Evolutionary conservation across 2,888 invertebrate genomes (phyloP).

Genomic region (Sphinx pinastri): DNA sequence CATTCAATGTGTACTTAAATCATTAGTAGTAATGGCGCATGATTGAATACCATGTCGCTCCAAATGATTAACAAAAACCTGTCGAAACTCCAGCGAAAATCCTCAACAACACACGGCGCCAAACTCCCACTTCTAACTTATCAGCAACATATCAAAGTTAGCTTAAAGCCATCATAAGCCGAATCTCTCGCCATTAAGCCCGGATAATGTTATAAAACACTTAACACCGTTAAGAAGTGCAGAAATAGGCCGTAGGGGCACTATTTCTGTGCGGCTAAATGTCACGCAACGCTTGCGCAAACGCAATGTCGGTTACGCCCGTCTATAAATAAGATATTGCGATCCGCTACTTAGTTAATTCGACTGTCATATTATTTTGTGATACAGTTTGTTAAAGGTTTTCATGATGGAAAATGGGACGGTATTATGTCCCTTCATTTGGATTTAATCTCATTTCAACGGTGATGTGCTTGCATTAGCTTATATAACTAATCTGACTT

Average conservation of each 20-base stretch:
- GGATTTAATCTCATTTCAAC: too few relatives aligned
- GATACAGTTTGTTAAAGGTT: slow-evolving; percentile 10
- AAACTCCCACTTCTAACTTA: neutral
- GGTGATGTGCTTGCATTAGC: too few relatives aligned
- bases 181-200: slow-evolving; percentile 9
- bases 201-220: slow-evolving; percentile 25
- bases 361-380: slow-evolving; percentile 15
- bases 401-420: neutral
- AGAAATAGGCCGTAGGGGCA: slow-evolving; percentile 58
- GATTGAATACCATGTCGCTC: too few relatives aligned
- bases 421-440: too few relatives aligned
- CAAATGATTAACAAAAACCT: too few relatives aligned
- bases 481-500: too few relatives aligned
- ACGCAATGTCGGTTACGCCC: slow-evolving; percentile 56
- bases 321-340: slow-evolving; percentile 35
- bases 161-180: neutral
- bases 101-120: neutral
- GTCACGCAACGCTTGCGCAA: slow-evolving; percentile 75
- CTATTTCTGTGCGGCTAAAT: slow-evolving; percentile 80
- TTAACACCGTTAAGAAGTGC: slow-evolving; percentile 28
- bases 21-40: too few relatives aligned
- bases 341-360: slow-evolving; percentile 23
- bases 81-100: too few relatives aligned
- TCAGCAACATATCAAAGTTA: neutral
- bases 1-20: neutral